Conservation (phyloP, 2,888 invertebrate genomes). For the Nymphalis urticae region DNA sequence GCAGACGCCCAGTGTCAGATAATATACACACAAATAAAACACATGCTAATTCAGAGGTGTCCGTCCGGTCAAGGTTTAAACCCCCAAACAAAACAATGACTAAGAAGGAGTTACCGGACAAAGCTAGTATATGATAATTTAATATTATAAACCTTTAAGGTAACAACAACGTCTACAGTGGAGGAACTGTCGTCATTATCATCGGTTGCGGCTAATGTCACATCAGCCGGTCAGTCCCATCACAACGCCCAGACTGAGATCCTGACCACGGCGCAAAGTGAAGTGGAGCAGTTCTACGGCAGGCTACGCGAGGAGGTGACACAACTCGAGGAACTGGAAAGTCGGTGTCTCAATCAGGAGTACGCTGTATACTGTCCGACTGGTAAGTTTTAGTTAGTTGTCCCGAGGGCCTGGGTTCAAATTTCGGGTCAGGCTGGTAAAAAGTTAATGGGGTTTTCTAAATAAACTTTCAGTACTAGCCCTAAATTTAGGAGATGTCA, state of each 20-base stretch:
- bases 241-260: slow-evolving; percentile 14
- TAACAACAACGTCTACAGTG: slow-evolving; percentile 1
- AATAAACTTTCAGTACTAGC: no score
- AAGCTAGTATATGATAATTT: not conserved
- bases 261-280: slow-evolving; percentile 12
- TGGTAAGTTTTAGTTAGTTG: slow-evolving; percentile 50
- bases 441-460: no score
- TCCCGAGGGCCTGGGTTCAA: not conserved
- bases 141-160: slow-evolving; percentile 4
- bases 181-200: slow-evolving; percentile 21
- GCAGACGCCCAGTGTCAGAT: no score
- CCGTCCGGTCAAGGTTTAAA: no score
- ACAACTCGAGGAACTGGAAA: slow-evolving; percentile 50
- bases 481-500: no score
- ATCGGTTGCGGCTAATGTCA: not conserved
- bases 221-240: slow-evolving; percentile 10
- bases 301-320: slow-evolving; percentile 29
- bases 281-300: slow-evolving; percentile 21
- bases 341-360: slow-evolving; percentile 54
- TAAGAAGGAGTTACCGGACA: no score
- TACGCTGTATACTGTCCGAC: slow-evolving; percentile 67
- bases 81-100: no score
- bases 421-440: not conserved
- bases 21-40: no score
- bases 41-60: no score